Evolutionary conservation across 2,113 vertebrate genomes (phyloP).

Genomic region (Tiliqua scincoides): DNA sequence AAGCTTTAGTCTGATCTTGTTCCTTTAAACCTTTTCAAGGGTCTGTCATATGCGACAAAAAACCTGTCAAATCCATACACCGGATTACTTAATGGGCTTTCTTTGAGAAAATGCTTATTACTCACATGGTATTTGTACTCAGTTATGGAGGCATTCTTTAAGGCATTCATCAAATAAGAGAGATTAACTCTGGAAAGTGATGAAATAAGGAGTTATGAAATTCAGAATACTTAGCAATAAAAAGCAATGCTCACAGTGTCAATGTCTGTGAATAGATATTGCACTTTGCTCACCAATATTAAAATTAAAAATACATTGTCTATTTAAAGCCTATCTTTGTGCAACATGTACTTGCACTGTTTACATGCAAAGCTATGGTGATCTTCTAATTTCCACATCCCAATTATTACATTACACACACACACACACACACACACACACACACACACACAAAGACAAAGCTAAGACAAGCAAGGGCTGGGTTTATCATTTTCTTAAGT

Average conservation of each 20-base stretch:
- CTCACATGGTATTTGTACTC: constrained; percentile 70
- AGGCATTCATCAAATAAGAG: constrained; percentile 60
- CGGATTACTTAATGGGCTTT: constrained; percentile 71
- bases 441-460: too few relatives aligned
- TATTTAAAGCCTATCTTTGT: constrained; percentile 1
- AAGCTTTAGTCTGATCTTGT: constrained; percentile 74
- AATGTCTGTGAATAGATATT: constrained; percentile 32
- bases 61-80: constrained; percentile 72
- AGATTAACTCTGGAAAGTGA: constrained; percentile 60
- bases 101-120: constrained; percentile 73
- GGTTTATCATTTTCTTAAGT: neutral
- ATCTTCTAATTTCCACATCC: neutral
- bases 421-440: too few relatives aligned
- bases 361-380: neutral
- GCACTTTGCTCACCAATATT: constrained; percentile 16
- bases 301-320: neutral
- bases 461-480: neutral
- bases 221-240: constrained; percentile 42
- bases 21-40: constrained; percentile 66
- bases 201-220: constrained; percentile 50
- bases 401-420: neutral
- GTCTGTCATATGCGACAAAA: constrained; percentile 67
- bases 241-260: constrained; percentile 29
- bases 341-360: constrained; percentile 4
- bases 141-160: constrained; percentile 67